Percentiles rank a stretch among this genome's conserved stretches.
Evolutionary conservation across 2,888 invertebrate genomes (phyloP).

Genomic region (Nematopogon swammerdamellus): DNA sequence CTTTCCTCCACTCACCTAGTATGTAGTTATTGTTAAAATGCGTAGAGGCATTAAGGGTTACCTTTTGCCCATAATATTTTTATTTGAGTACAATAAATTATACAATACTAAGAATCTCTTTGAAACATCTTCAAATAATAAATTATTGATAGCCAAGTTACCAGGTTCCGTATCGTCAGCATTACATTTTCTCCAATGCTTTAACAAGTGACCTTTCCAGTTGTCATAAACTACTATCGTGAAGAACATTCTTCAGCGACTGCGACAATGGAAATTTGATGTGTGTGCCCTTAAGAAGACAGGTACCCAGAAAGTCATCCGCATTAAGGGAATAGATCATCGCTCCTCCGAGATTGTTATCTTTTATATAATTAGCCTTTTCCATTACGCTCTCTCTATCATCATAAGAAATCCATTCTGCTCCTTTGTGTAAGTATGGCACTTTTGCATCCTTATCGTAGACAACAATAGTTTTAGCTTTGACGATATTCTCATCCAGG

Average conservation of each 20-base stretch:
- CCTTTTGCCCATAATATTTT: too few species aligned
- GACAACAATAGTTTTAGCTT: slow-evolving; percentile 36
- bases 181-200: slow-evolving; percentile 13
- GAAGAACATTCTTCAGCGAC: slow-evolving; percentile 23
- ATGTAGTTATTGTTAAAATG: too few species aligned
- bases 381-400: slow-evolving; percentile 64
- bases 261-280: slow-evolving; percentile 21
- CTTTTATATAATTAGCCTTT: slow-evolving; percentile 66
- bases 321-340: slow-evolving; percentile 82
- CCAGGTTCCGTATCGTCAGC: neutral
- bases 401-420: slow-evolving; percentile 85
- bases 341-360: slow-evolving; percentile 68
- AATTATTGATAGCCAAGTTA: neutral
- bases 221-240: slow-evolving; percentile 21
- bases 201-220: slow-evolving; percentile 18
- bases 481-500: slow-evolving; percentile 33
- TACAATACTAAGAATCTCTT: too few species aligned
- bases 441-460: slow-evolving; percentile 70
- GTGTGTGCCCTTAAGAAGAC: slow-evolving; percentile 22
- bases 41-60: too few species aligned
- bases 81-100: too few species aligned
- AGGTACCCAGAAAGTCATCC: slow-evolving; percentile 69
- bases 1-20: too few species aligned
- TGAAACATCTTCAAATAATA: too few species aligned
- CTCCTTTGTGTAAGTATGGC: slow-evolving; percentile 67